Percentiles rank a stretch among this genome's conserved stretches.
Evolutionary conservation across 1,140 invertebrate species (phyloP).

Genomic region (Polypedilum pembai): DNA sequence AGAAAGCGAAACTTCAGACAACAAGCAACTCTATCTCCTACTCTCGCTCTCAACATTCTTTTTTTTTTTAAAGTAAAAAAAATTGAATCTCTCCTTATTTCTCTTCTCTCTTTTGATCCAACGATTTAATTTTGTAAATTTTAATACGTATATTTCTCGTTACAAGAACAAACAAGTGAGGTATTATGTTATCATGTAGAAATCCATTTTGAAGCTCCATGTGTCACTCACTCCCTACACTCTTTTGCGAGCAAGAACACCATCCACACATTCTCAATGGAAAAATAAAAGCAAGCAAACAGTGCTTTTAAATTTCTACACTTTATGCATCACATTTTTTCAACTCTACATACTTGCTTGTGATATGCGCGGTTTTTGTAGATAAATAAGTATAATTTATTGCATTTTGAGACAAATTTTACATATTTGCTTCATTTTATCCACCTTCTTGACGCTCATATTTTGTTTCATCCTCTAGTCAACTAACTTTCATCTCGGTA

Average conservation of each 20-base stretch:
- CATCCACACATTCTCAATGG: too few relatives aligned
- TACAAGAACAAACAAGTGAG: conserved; percentile 19
- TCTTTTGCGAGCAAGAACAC: background rate
- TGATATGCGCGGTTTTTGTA: conserved; percentile 9
- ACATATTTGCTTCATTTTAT: background rate
- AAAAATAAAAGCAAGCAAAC: background rate
- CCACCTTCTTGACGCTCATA: too few relatives aligned
- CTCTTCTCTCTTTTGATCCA: background rate
- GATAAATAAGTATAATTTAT: conserved; percentile 20
- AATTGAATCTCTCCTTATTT: background rate
- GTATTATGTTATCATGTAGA: conserved; percentile 25
- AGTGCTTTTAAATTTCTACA: conserved; percentile 2
- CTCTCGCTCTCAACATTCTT: background rate
- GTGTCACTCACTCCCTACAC: background rate
- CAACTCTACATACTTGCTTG: background rate
- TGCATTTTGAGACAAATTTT: conserved; percentile 15
- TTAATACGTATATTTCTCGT: background rate
- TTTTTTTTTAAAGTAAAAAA: background rate
- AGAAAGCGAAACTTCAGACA: background rate
- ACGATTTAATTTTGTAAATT: conserved; percentile 23
- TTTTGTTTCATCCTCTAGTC: too few relatives aligned
- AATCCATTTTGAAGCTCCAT: background rate
- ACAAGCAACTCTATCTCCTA: background rate
- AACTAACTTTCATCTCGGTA: background rate
- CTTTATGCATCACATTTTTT: conserved; percentile 18